These are phyloP conservation scores for Dromaius novaehollandiae DNA, from an alignment of 2,113 vertebrate genomes.

Conservation along the genomic window DNA sequence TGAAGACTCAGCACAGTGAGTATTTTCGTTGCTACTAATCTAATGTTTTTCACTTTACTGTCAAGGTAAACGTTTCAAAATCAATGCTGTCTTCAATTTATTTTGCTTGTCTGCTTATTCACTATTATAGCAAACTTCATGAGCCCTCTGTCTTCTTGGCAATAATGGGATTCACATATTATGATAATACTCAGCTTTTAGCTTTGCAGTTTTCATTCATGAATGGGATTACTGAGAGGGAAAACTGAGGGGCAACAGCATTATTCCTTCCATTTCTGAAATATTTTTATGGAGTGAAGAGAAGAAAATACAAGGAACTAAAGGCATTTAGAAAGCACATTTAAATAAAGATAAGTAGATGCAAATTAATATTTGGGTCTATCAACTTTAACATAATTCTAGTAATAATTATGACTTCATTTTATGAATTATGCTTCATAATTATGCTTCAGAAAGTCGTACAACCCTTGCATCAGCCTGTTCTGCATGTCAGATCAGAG, in stretches of 20 bases:
- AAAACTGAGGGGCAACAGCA: neutral
- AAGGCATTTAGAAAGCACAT: neutral
- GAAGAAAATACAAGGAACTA: neutral
- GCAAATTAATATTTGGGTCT: neutral
- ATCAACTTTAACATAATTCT: neutral
- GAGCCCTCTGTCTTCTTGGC: neutral
- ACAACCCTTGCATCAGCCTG: no score
- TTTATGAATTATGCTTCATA: neutral
- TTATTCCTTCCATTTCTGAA: neutral
- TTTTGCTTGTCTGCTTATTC: neutral
- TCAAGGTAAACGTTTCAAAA: neutral
- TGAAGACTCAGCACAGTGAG: neutral
- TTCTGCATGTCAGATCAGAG: neutral
- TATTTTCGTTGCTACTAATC: neutral
- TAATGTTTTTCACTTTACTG: neutral
- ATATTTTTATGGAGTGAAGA: neutral
- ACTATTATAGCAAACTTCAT: neutral
- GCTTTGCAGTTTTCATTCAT: neutral
- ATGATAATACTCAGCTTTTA: neutral
- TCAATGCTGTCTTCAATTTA: neutral
- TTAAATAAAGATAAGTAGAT: neutral
- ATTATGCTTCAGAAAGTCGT: neutral
- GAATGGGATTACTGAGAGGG: neutral
- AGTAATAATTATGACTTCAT: neutral
- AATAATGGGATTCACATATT: neutral